phyloP scores from a whole-genome alignment of 2,113 vertebrate species.

The Podiceps cristatus region DNA sequence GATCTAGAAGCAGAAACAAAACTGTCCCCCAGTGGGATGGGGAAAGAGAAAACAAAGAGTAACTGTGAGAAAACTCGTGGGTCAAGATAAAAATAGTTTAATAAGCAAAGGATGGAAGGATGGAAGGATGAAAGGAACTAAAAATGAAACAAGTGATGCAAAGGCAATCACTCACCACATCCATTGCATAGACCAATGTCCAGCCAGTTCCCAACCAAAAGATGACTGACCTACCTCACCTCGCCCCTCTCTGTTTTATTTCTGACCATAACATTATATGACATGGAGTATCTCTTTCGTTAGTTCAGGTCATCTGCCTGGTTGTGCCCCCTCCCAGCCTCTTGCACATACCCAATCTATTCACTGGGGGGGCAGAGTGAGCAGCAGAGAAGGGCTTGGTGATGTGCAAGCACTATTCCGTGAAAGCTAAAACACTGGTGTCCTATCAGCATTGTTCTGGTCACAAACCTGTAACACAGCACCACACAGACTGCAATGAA shows the following conservation, averaged over 20 bases:
- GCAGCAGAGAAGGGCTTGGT: background rate
- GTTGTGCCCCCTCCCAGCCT: background rate
- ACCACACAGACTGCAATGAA: background rate
- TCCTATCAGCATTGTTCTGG: background rate
- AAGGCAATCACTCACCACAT: background rate
- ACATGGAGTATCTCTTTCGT: background rate
- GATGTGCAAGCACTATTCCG: background rate
- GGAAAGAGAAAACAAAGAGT: background rate
- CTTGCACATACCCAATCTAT: background rate
- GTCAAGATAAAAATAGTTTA: background rate
- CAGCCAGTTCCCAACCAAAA: background rate
- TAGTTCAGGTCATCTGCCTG: background rate
- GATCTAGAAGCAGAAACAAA: background rate
- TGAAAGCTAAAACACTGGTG: background rate
- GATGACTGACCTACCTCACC: background rate
- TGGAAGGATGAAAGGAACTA: background rate
- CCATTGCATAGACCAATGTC: background rate
- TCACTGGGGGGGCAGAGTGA: background rate
- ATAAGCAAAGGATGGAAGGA: background rate
- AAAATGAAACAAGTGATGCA: background rate
- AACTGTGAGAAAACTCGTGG: background rate
- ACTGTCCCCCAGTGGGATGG: background rate
- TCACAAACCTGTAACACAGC: background rate
- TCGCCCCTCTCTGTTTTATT: background rate
- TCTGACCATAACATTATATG: background rate